phyloP scores from a whole-genome alignment of 2,888 invertebrate genomes.

The Diplolepis rosae region DNA sequence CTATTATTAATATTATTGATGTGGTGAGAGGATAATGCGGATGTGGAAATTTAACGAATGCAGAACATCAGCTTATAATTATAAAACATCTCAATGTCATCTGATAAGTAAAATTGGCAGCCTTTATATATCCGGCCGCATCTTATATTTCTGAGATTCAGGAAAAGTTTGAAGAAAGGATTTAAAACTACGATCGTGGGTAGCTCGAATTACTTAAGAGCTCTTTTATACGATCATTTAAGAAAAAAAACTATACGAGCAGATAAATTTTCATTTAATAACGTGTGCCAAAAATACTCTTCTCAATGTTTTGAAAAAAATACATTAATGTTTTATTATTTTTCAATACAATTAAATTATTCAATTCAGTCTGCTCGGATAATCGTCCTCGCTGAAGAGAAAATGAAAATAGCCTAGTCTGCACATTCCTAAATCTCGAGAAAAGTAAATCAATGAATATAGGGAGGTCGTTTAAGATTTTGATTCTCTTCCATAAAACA shows the following conservation, averaged over 20 bases:
- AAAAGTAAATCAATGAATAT: not conserved
- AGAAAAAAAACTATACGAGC: not conserved
- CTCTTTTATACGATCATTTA: not conserved
- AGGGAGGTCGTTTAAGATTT: constrained; percentile 1
- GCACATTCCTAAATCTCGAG: constrained; percentile 24
- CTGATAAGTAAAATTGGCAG: not conserved
- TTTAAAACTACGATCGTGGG: constrained; percentile 1
- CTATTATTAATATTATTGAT: constrained; percentile 2
- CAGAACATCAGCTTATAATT: not conserved
- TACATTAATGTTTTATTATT: not conserved
- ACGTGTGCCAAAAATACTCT: not conserved
- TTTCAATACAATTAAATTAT: not conserved
- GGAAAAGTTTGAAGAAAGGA: not conserved
- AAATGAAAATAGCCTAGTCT: not conserved
- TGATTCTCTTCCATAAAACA: constrained; percentile 10
- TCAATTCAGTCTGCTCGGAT: constrained; percentile 5
- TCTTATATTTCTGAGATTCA: constrained; percentile 17
- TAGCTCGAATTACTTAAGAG: constrained; percentile 18
- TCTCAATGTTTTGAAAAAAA: too few species aligned
- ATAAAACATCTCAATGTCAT: not conserved
- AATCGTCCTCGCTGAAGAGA: too few species aligned
- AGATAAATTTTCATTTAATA: not conserved
- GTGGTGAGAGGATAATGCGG: constrained; percentile 4
- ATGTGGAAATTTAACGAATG: not conserved
- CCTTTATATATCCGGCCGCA: constrained; percentile 1